phyloP scores from a whole-genome alignment of 2,113 vertebrate genomes.

The Sturnira hondurensis region DNA sequence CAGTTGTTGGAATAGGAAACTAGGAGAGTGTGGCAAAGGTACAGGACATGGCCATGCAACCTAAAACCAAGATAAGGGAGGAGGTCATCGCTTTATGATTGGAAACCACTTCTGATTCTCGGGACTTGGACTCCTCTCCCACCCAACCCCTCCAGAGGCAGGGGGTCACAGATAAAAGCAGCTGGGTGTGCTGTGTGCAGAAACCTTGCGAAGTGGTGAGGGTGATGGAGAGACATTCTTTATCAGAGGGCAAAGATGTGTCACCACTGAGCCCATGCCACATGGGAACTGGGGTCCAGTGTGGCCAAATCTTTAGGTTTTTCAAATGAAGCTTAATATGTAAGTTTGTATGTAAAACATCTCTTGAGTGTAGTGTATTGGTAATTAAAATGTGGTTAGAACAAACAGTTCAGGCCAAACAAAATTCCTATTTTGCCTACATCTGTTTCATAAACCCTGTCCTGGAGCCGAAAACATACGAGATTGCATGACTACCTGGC shows the following conservation, averaged over 20 bases:
- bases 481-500: not conserved
- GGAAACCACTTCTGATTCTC: not conserved
- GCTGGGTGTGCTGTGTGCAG: not conserved
- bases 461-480: not conserved
- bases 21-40: not conserved
- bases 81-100: not conserved
- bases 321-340: not conserved
- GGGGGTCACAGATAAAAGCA: not conserved
- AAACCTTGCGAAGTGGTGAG: not conserved
- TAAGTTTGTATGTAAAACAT: not conserved
- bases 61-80: not conserved
- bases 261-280: not conserved
- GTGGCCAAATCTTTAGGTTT: not conserved
- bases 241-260: not conserved
- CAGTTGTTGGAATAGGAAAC: not conserved
- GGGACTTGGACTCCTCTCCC: not conserved
- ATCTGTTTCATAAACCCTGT: not conserved
- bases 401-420: not conserved
- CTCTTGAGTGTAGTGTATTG: not conserved
- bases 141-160: not conserved
- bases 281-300: not conserved
- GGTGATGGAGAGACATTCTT: not conserved
- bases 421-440: not conserved
- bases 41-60: not conserved
- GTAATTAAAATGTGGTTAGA: not conserved